Percentiles rank a stretch among this genome's conserved stretches.
phyloP scores from a whole-genome alignment of 1,140 invertebrate species.

The Halyomorpha halys region DNA sequence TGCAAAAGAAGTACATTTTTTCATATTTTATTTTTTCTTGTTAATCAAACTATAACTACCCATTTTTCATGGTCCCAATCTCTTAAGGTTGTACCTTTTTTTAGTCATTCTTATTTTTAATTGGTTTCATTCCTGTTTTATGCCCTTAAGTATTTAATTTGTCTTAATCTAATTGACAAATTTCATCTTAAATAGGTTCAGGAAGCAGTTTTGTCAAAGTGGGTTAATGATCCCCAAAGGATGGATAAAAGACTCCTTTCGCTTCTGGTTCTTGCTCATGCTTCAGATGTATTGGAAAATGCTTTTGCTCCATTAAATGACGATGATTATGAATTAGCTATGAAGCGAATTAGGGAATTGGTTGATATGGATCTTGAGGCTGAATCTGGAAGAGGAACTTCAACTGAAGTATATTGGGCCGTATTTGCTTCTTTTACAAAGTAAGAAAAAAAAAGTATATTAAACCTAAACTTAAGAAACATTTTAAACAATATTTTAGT shows the following conservation, averaged over 20 bases:
- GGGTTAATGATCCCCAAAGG: conserved; percentile 94
- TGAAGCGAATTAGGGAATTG: conserved; percentile 89
- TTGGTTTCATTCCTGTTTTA: too few species aligned
- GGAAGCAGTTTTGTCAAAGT: conserved; percentile 89
- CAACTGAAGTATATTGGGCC: conserved; percentile 93
- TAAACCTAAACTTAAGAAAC: too few species aligned
- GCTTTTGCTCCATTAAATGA: conserved; percentile 98
- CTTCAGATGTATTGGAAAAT: conserved; percentile 97
- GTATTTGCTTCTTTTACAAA: conserved; percentile 97
- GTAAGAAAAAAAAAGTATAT: conserved; percentile 42
- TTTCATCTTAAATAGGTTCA: conserved; percentile 58
- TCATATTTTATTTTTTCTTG: too few species aligned
- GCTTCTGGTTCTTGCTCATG: conserved; percentile 89
- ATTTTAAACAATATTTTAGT: too few species aligned
- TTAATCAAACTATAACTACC: too few species aligned
- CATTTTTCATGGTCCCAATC: too few species aligned
- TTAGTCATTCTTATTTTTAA: too few species aligned
- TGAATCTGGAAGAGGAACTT: conserved; percentile 76
- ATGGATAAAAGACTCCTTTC: conserved; percentile 92
- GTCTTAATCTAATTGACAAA: neutral
- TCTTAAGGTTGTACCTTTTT: too few species aligned
- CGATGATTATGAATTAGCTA: conserved; percentile 97
- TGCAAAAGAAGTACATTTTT: too few species aligned
- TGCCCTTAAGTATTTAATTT: neutral
- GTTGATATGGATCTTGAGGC: conserved; percentile 94